These are phyloP conservation scores for Epinotia demarniana DNA, from an alignment of 2,888 invertebrate genomes.

Conservation along the genomic window DNA sequence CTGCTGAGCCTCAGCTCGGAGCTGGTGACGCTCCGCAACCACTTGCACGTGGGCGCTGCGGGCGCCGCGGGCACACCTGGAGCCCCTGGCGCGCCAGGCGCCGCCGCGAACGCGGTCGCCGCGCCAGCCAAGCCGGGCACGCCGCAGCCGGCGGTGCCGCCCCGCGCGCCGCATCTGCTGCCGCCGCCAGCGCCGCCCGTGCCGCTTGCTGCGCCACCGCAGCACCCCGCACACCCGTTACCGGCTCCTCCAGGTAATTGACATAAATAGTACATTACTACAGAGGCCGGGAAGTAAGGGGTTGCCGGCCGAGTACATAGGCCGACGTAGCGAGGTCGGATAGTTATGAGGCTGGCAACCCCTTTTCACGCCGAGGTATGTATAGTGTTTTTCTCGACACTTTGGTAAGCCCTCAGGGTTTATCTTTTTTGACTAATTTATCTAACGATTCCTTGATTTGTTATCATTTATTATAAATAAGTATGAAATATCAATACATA, in stretches of 20 bases:
- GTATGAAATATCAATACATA: no score
- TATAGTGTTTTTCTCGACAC: no score
- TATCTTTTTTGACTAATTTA: no score
- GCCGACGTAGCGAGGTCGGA: no score
- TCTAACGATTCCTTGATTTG: no score
- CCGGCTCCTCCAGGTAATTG: conserved; percentile 60
- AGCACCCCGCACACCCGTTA: conserved; percentile 44
- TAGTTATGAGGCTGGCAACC: no score
- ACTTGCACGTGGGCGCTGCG: conserved; percentile 89
- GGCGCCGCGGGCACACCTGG: conserved; percentile 51
- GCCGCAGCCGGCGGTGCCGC: conserved; percentile 58
- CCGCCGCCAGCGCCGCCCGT: conserved; percentile 62
- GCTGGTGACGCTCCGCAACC: conserved; percentile 95
- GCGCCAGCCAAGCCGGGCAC: conserved; percentile 51
- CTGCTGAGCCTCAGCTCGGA: conserved; percentile 95
- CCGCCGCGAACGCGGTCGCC: conserved; percentile 43
- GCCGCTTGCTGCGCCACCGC: conserved; percentile 67
- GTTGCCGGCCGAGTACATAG: no score
- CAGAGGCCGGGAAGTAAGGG: no score
- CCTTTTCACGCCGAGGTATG: no score
- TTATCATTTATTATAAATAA: no score
- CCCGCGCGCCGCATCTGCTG: conserved; percentile 60
- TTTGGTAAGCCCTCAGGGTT: no score
- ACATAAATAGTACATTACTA: no score
- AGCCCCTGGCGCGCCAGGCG: conserved; percentile 47